Evolutionary conservation across 2,113 vertebrate species (phyloP), one percentile per base, ranked within the genome.

Genomic region (Neodontobutis hainanensis): DNA sequence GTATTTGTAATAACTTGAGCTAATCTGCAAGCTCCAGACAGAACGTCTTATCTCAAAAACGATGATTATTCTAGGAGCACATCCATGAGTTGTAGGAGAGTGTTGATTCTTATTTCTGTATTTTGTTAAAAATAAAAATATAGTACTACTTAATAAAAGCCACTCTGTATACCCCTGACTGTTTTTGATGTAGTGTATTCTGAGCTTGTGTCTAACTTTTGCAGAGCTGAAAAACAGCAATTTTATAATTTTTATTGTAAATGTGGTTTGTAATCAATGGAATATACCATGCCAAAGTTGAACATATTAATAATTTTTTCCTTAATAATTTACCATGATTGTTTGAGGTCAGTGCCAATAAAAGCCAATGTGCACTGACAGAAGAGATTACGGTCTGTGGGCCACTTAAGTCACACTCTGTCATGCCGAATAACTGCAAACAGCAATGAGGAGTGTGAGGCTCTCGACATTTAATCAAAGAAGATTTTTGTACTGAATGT

Each of bases 261-360:
- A 8, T n/a, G 4, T 15, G 7, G 14, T 7, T 34, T 15, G 2
- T 2, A 12, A 2, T 36, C 35, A 12, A 53, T 50, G 4, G 2
- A 8, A 2, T 45, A 32, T 59, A 43, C 50, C 40, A 38, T 14
- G 53, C 2, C n/a, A 7, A 49, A 12, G 32, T 11, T 8, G n/a
- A 49, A 8, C 73, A 71, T 36, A 65, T 11, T 38, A 8, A 36
- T 40, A 45, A 42, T 14, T 38, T 14, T 40, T 48, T 14, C 45
- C 19, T 43, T 59, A 45, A 56, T n/a, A 46, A 59, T 15, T 44
- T 65, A 10, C 34, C 10, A 44, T 32, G 19, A 66, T 50, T 50
- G 56, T 73, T 70, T 79, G 57, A 57, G 74, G 60, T 75, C 51
- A 49, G 34, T 52, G 46, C 45, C 35, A 73, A 15, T 50, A 27